phyloP scores from a whole-genome alignment of 2,797 vertebrate genomes.

The Lutjanus campechanus region DNA sequence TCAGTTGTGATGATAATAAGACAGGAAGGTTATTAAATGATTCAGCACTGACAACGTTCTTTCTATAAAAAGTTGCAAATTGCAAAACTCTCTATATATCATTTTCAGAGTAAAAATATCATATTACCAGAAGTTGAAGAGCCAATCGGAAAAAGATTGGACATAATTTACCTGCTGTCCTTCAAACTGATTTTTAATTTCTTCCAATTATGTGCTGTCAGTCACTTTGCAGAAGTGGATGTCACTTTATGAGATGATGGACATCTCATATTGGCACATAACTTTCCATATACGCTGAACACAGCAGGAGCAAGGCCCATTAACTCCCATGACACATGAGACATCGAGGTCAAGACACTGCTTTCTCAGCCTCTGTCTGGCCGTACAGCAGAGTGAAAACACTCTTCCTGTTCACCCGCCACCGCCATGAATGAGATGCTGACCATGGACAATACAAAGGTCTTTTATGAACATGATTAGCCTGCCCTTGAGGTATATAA shows the following conservation, averaged over 20 bases:
- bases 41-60: conserved; percentile 2
- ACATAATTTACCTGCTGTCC: conserved; percentile 65
- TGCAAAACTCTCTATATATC: conserved; percentile 21
- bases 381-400: not conserved
- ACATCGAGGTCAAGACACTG: conserved; percentile 2
- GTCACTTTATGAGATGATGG: conserved; percentile 65
- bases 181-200: conserved; percentile 66
- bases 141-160: conserved; percentile 24
- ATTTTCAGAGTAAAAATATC: conserved; percentile 43
- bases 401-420: no score
- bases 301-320: conserved; percentile 42
- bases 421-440: not conserved
- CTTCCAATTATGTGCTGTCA: conserved; percentile 70
- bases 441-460: not conserved
- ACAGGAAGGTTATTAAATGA: conserved; percentile 56
- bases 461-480: not conserved
- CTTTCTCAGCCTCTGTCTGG: conserved; percentile 3
- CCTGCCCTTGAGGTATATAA: not conserved
- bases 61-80: conserved; percentile 34
- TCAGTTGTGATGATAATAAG: conserved; percentile 41
- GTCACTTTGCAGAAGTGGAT: conserved; percentile 56
- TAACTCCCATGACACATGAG: conserved; percentile 36
- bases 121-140: conserved; percentile 39
- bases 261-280: conserved; percentile 47
- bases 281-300: conserved; percentile 37